phyloP scores from a whole-genome alignment of 2,113 vertebrate species.

The Peromyscus polionotus region DNA sequence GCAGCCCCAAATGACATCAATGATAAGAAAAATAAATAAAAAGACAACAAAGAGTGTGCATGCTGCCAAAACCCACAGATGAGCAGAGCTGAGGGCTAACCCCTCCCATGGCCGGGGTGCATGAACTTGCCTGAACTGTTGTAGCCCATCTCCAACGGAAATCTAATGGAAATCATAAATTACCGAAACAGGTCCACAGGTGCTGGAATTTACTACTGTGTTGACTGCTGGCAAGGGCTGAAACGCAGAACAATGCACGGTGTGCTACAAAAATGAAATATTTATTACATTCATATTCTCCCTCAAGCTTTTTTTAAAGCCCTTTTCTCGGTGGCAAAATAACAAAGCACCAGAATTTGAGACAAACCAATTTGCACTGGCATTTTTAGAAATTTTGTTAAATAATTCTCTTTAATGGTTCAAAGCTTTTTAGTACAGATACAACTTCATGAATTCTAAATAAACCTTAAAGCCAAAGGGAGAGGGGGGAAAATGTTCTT shows the following conservation, averaged over 20 bases:
- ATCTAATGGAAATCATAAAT: conserved; percentile 91
- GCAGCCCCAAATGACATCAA: background rate
- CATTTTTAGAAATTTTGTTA: conserved; percentile 82
- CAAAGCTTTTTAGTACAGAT: conserved; percentile 56
- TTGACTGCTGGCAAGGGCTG: conserved; percentile 87
- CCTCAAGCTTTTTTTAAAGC: conserved; percentile 82
- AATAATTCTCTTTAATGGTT: conserved; percentile 72
- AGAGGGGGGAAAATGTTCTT: conserved; percentile 67
- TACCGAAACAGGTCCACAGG: conserved; percentile 86
- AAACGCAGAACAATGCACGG: conserved; percentile 85
- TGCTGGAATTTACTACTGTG: conserved; percentile 89
- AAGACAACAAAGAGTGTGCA: background rate
- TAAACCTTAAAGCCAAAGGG: conserved; percentile 76
- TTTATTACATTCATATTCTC: conserved; percentile 88
- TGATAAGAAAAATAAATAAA: conserved; percentile 16
- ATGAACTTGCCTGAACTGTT: conserved; percentile 83
- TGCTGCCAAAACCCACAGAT: conserved; percentile 46
- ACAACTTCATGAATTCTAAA: conserved; percentile 79
- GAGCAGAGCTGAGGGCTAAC: conserved; percentile 55
- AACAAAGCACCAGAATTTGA: conserved; percentile 82
- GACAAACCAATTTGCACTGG: conserved; percentile 65
- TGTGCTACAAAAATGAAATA: conserved; percentile 88
- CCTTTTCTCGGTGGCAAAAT: conserved; percentile 84
- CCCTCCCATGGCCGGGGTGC: conserved; percentile 77
- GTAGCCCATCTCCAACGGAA: conserved; percentile 88